Base-by-base conservation (phyloP, 2,113 vertebrate genomes). In the Hiodon alosoides region DNA sequence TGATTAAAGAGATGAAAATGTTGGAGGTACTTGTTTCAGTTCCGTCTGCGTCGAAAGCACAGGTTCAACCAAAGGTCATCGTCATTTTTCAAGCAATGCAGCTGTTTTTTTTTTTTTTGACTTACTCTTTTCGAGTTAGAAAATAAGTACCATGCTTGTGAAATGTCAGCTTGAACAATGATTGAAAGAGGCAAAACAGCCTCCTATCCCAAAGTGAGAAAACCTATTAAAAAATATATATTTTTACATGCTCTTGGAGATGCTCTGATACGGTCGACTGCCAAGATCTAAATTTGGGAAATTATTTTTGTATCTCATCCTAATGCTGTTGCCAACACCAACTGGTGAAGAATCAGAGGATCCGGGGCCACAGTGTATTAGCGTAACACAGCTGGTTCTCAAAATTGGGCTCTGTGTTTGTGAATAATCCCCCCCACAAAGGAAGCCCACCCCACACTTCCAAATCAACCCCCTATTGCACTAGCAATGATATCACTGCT, bases 1-100 rank as follows among this genome's bases (percentile, higher is more conserved):
- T 72, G 17, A 50, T 83, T 83, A 84, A 72, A 87, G 87, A 85
- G 83, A 88, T 88, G 83, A 87, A 83, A 84, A 71, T 11, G 4
- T n/a, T 3, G 17, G 9, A 3, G 51, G 9, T 14, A 46, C 65
- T 67, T n/a, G 79, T 79, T 76, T 82, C 83, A 55, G 67, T 59
- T 66, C 13, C 70, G 76, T 79, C 79, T 78, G 81, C 3, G 54
- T 57, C 58, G 71, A 81, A 81, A 82, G 75, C 67, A 73, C 55
- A 62, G 17, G 74, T 59, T 5, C 79, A 66, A 58, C 67, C 77
- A 85, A 89, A 87, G 87, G 90, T 91, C 88, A 86, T 77, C 76
- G 76, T 59, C 80, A 77, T 67, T 69, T 83, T 83, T 79, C 76
- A 81, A 85, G 80, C 73, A 58, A 71, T 72, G 79, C 73, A 73